A percentile compares a stretch with the other conserved stretches of the same genome.
These are phyloP conservation scores for Colinus virginianus DNA, from an alignment of 2,113 vertebrate species.

Conservation along the genomic window DNA sequence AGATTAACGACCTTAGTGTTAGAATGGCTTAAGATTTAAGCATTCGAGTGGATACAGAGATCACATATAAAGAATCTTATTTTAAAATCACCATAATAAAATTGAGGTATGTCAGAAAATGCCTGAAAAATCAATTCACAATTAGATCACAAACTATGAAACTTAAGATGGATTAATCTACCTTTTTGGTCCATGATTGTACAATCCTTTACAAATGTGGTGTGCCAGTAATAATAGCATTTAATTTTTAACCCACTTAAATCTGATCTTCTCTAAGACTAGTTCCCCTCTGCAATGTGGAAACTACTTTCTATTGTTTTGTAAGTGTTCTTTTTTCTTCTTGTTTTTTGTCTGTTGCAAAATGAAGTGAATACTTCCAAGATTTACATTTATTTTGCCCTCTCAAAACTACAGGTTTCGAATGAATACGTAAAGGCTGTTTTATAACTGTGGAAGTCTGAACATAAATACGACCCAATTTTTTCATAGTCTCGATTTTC, in stretches of 20 bases:
- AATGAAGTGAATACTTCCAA: not conserved
- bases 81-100: not conserved
- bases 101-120: not conserved
- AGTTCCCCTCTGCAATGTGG: not conserved
- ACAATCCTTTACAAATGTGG: not conserved
- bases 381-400: not conserved
- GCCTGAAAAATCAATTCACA: not conserved
- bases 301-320: not conserved
- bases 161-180: not conserved
- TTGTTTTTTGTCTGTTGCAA: not conserved
- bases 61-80: constrained; percentile 7
- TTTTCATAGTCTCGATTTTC: not conserved
- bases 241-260: not conserved
- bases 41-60: not conserved
- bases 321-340: not conserved
- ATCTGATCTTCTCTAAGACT: not conserved
- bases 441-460: not conserved
- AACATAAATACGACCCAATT: not conserved
- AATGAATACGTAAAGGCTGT: not conserved
- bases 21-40: constrained; percentile 27
- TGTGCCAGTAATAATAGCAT: not conserved
- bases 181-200: not conserved
- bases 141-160: not conserved
- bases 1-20: constrained; percentile 22
- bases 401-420: not conserved